Evolutionary conservation across 2,113 vertebrate species (phyloP).

Genomic region (Nannospalax galili): DNA sequence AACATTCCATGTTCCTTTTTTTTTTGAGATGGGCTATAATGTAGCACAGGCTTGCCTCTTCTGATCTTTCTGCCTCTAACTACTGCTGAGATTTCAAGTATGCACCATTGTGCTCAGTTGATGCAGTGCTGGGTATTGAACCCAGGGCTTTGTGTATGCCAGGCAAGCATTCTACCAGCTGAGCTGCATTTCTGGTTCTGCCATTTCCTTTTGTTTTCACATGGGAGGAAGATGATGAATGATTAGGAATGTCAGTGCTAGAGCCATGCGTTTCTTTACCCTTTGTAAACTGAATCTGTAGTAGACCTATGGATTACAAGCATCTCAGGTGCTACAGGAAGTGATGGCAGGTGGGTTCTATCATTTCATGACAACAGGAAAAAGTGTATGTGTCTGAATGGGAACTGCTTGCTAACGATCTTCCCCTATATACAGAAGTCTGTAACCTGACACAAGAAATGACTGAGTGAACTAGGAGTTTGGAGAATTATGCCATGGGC

Average conservation of each 20-base stretch:
- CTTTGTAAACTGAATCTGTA: neutral
- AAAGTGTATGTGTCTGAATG: neutral
- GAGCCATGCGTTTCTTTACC: neutral
- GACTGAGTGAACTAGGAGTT: neutral
- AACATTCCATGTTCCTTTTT: neutral
- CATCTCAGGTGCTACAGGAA: neutral
- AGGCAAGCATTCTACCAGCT: too few relatives aligned
- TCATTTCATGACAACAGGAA: neutral
- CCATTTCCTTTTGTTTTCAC: neutral
- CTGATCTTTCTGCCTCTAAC: neutral
- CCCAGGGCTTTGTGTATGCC: too few relatives aligned
- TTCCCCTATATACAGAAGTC: neutral
- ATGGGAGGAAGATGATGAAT: neutral
- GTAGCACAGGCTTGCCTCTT: too few relatives aligned
- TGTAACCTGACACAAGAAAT: neutral
- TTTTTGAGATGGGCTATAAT: neutral
- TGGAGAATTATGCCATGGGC: neutral
- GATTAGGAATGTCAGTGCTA: neutral
- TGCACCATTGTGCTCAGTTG: too few relatives aligned
- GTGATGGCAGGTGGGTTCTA: neutral
- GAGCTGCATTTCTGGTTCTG: fast-evolving
- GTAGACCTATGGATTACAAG: neutral
- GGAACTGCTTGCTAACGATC: neutral
- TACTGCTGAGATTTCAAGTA: neutral
- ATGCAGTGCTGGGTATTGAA: neutral